These are phyloP conservation scores for Caenorhabditis inopinata DNA, from an alignment of 1,140 invertebrate genomes.

Conservation along the genomic window DNA sequence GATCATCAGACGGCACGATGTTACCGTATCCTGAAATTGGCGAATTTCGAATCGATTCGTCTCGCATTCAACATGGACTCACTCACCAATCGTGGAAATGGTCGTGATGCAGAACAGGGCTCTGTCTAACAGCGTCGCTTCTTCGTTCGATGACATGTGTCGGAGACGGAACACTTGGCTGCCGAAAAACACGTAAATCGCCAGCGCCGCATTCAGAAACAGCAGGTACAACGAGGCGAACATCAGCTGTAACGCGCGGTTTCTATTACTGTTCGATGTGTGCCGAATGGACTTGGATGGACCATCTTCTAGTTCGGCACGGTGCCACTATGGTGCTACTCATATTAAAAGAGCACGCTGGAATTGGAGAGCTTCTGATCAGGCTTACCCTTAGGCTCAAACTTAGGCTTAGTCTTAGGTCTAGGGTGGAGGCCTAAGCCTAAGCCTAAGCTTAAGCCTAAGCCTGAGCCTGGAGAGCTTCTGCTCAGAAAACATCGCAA, in stretches of 20 bases:
- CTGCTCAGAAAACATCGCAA: too few relatives aligned
- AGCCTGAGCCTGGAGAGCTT: too few relatives aligned
- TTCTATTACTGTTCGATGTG: too few relatives aligned
- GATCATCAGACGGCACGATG: background rate
- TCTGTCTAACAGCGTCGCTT: slow-evolving; percentile 15
- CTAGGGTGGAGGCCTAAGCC: too few relatives aligned
- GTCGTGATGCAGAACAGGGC: slow-evolving; percentile 44
- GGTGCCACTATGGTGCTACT: too few relatives aligned
- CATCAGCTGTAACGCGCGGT: slow-evolving; percentile 20
- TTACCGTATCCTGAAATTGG: slow-evolving; percentile 48
- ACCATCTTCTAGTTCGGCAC: too few relatives aligned
- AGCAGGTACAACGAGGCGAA: background rate
- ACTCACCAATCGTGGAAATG: slow-evolving; percentile 42
- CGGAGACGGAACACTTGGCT: background rate
- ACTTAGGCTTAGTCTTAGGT: too few relatives aligned
- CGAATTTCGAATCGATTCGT: background rate
- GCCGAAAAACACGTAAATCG: background rate
- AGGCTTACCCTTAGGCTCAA: too few relatives aligned
- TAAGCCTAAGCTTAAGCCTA: too few relatives aligned
- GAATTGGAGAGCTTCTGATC: too few relatives aligned
- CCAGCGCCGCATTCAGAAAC: background rate
- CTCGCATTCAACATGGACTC: background rate
- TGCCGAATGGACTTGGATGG: too few relatives aligned
- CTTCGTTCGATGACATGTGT: background rate
- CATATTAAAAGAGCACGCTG: too few relatives aligned